Percentiles rank a stretch among this genome's conserved stretches.
These are phyloP conservation scores for Pseudococcus viburni DNA, from an alignment of 2,888 invertebrate species.

Conservation along the genomic window DNA sequence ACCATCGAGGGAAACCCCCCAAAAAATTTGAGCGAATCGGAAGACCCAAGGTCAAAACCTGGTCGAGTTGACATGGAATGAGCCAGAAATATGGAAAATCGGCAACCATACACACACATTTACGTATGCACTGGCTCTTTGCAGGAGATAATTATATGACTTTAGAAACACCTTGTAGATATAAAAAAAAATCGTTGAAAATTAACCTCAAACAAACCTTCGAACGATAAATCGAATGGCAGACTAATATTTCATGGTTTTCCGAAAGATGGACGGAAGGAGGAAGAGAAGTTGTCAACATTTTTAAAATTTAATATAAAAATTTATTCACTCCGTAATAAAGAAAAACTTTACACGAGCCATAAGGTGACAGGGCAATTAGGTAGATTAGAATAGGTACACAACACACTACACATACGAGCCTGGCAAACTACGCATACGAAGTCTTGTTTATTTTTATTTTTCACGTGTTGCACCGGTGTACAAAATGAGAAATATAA, in stretches of 20 bases:
- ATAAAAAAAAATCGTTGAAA: not conserved
- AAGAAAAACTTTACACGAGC: not conserved
- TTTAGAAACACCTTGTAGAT: no score
- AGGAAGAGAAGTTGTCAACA: not conserved
- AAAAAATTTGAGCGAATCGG: no score
- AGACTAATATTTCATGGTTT: not conserved
- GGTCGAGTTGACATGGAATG: no score
- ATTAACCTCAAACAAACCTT: not conserved
- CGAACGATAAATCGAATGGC: not conserved
- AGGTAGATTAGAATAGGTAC: not conserved
- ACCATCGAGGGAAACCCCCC: no score
- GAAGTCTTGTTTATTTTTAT: not conserved
- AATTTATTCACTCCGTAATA: not conserved
- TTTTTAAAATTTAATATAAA: not conserved
- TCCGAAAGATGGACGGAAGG: not conserved
- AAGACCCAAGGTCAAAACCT: no score
- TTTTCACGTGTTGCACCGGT: constrained; percentile 16
- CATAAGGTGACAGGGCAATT: constrained; percentile 16
- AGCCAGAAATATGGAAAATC: no score
- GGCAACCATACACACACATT: no score
- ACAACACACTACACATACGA: not conserved
- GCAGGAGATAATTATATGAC: no score
- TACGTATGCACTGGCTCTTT: no score
- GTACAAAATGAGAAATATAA: constrained; percentile 17
- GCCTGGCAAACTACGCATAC: not conserved